phyloP scores from a whole-genome alignment of 2,113 vertebrate species.

The Ophthalmolycus amberensis region DNA sequence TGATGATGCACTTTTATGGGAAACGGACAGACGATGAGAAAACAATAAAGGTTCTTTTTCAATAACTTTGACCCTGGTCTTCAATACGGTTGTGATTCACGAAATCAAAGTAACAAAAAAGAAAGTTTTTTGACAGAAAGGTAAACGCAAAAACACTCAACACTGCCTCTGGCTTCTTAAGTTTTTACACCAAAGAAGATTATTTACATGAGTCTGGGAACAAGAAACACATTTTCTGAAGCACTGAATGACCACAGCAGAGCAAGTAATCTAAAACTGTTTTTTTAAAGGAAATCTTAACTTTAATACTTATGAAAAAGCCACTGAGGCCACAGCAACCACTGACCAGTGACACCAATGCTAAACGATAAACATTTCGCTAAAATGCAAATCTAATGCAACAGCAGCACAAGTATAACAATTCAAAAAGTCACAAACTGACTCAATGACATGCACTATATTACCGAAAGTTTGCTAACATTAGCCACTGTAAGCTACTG shows the following conservation, averaged over 20 bases:
- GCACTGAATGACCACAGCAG: neutral
- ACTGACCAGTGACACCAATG: neutral
- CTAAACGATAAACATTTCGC: neutral
- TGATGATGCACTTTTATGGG: slow-evolving; percentile 82
- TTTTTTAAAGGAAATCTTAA: neutral
- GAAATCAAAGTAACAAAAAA: neutral
- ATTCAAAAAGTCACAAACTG: neutral
- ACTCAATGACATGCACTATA: neutral
- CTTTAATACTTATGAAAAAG: neutral
- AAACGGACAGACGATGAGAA: slow-evolving; percentile 80
- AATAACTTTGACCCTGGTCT: slow-evolving; percentile 65
- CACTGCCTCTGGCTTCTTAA: neutral
- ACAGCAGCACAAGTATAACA: neutral
- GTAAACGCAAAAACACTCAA: neutral
- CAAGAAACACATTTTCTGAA: neutral
- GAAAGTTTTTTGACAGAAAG: neutral
- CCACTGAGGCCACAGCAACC: neutral
- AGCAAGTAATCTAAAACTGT: neutral
- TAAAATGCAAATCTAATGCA: neutral
- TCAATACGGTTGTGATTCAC: slow-evolving; percentile 11
- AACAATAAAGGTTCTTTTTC: slow-evolving; percentile 86
- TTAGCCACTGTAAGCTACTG: neutral
- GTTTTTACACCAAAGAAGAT: neutral
- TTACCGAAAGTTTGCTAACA: neutral
- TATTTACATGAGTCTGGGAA: neutral